Percentiles rank a stretch among this genome's conserved stretches.
Conservation (phyloP, 1,140 invertebrate species). For the Streblospio benedicti region DNA sequence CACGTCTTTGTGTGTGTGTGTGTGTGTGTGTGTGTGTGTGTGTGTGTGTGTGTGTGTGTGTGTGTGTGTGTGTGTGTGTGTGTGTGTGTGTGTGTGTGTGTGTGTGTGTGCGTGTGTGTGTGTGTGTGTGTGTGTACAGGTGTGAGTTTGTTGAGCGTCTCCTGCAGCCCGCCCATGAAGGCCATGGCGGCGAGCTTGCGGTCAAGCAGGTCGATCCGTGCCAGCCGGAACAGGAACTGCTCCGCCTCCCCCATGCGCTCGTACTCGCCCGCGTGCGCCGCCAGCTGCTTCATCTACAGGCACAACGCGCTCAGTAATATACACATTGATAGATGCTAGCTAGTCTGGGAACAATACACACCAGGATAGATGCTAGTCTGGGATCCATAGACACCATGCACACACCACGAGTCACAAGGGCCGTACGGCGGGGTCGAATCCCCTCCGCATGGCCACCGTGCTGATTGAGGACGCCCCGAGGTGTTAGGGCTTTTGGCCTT, state of each 20-base stretch:
- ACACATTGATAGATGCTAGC: too few species aligned
- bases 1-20: background rate
- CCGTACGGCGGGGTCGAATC: too few species aligned
- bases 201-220: slow-evolving; percentile 12
- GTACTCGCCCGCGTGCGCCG: slow-evolving; percentile 15
- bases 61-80: slow-evolving; percentile 8
- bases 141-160: background rate
- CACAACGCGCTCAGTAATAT: background rate
- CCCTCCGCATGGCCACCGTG: too few species aligned
- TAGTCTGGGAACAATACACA: too few species aligned
- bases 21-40: slow-evolving; percentile 7
- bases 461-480: too few species aligned
- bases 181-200: slow-evolving; percentile 14
- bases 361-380: too few species aligned
- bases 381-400: too few species aligned
- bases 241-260: slow-evolving; percentile 14
- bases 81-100: slow-evolving; percentile 7
- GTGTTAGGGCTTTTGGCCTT: too few species aligned
- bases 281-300: slow-evolving; percentile 9
- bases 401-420: too few species aligned
- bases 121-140: slow-evolving; percentile 7
- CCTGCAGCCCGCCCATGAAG: slow-evolving; percentile 15
- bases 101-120: slow-evolving; percentile 3
- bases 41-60: slow-evolving; percentile 5
- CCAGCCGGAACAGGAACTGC: slow-evolving; percentile 19